Evolutionary conservation across 2,797 vertebrate species (phyloP).

Genomic region (Ceryle rudis): DNA sequence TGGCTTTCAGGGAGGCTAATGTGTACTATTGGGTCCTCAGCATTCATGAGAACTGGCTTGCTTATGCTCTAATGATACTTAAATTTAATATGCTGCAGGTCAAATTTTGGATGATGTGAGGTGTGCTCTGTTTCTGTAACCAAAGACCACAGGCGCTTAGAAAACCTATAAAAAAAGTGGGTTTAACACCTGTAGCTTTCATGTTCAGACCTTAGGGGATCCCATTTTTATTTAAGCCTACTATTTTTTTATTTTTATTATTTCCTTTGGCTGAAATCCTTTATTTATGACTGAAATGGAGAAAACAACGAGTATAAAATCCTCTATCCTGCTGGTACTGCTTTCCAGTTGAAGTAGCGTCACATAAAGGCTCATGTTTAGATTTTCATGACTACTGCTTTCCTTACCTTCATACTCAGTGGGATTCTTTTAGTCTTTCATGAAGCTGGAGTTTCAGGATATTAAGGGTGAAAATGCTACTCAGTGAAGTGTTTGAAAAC

Average conservation of each 20-base stretch:
- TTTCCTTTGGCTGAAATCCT: neutral
- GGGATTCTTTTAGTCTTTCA: neutral
- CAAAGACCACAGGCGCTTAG: neutral
- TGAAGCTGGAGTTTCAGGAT: neutral
- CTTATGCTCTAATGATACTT: neutral
- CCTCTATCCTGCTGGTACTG: neutral
- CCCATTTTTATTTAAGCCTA: neutral
- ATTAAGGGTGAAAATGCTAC: neutral
- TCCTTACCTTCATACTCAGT: fast-evolving
- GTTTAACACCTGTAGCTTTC: neutral
- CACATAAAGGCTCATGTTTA: neutral
- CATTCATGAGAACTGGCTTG: neutral
- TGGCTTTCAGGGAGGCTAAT: neutral
- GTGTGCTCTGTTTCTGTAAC: neutral
- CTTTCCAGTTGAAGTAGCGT: neutral
- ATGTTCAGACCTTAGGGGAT: neutral
- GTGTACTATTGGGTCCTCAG: neutral
- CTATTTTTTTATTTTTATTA: neutral
- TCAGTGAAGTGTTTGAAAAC: neutral
- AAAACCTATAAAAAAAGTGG: neutral
- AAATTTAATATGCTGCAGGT: neutral
- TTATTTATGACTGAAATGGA: neutral
- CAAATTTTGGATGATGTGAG: neutral
- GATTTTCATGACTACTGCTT: neutral
- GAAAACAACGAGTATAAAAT: neutral